Evolutionary conservation across 2,113 vertebrate species (phyloP).

Genomic region (Boulengeromyrus knoepffleri): DNA sequence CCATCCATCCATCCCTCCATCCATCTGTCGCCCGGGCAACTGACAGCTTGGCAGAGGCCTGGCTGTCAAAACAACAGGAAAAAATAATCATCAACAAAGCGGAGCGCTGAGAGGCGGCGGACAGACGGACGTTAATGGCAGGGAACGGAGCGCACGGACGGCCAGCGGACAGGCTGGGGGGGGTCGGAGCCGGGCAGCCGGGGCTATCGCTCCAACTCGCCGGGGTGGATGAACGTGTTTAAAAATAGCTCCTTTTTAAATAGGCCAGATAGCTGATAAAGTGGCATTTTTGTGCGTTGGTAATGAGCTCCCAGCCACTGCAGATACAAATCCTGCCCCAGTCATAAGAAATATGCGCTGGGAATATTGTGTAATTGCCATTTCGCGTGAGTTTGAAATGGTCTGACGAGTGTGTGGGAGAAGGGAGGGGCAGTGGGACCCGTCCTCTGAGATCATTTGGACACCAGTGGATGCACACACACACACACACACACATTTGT

Average conservation of each 20-base stretch:
- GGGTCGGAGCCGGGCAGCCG: neutral
- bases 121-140: neutral
- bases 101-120: neutral
- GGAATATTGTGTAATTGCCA: conserved; percentile 38
- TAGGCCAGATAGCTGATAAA: conserved; percentile 59
- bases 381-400: conserved; percentile 38
- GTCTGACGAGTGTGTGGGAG: conserved; percentile 28
- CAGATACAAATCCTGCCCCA: conserved; percentile 28
- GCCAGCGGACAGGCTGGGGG: neutral
- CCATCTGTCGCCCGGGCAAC: neutral
- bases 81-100: neutral
- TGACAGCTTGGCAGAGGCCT: neutral
- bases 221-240: conserved; percentile 43
- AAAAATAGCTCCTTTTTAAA: conserved; percentile 59
- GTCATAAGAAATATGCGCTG: conserved; percentile 41
- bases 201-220: conserved; percentile 37
- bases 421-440: neutral
- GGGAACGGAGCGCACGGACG: neutral
- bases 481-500: neutral
- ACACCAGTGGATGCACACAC: neutral
- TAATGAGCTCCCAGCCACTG: conserved; percentile 49
- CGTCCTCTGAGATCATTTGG: neutral
- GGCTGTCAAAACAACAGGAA: neutral
- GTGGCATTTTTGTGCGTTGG: conserved; percentile 36
- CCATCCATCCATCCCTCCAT: neutral